Evolutionary conservation across 1,140 invertebrate species (phyloP), one percentile per base, ranked within the genome.

Genomic region (Choristoneura fumiferana): DNA sequence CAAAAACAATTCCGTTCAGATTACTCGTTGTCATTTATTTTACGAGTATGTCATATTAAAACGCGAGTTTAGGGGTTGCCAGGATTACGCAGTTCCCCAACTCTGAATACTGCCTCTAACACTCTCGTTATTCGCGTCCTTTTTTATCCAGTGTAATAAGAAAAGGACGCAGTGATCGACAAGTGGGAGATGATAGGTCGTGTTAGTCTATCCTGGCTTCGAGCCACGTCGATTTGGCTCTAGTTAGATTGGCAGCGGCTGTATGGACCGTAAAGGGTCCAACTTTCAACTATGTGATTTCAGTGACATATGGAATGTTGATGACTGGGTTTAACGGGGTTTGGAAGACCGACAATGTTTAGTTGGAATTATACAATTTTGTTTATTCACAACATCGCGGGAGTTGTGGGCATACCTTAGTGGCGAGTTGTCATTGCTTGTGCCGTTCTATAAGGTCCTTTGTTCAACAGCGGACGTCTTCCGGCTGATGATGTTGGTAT

Each of bases 181-280:
- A 29, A 3, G 22, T 2, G 22, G 6, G 2, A 3, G 2, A 3
- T 29, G 2, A 3, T 29, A 3, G 6, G 22, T 29, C 2, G 22
- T 29, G 22, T 29, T 29, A 49, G 62, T 38, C 56, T 57, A 15
- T 63, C 9, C 43, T 77, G 76, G 72, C 76, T 35, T 29, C 43
- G 38, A 59, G 76, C 74, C 72, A 74, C 34, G 52, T 67, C 59
- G 64, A 61, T 69, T 62, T 67, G 67, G 63, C 65, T 62, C 58
- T 35, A 65, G 66, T 67, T 68, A 54, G 65, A 77, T 81, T 78
- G 73, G 70, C 70, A 75, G 58, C 70, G 63, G 65, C 71, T 68
- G 73, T 64, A 67, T 22, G 52, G 60, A 36, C 58, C 62, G 58
- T 49, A 61, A 53, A 45, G 60, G 58, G 40, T 40, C 18, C 40